Evolutionary conservation across 1,140 invertebrate genomes (phyloP), one percentile per base, ranked within the genome.

Genomic region (Bombus polaris): DNA sequence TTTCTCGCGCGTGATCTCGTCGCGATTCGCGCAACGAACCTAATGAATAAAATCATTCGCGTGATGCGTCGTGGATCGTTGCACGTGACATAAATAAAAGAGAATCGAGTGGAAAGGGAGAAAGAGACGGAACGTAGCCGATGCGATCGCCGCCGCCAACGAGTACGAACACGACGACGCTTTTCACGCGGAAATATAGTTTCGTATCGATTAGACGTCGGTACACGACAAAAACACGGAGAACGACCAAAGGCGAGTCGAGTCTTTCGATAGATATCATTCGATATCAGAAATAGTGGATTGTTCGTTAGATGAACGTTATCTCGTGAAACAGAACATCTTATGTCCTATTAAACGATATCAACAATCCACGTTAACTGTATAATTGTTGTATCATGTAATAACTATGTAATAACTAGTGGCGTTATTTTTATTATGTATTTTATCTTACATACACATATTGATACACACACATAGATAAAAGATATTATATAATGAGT

Each of bases 31-130:
- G 82, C 74, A 66, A 79, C 82, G 47, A 78, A 57, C 37, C 73
- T 79, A 84, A 84, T 71, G 82, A 84, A 71, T 79, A 85, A 85
- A 85, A 72, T 85, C 77, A 42, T 81, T 73, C 75, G 77, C 77
- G 68, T 72, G 77, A 73, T 85, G 35, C 57, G 70, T 66, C n/a
- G 75, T 37, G 68, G 83, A 80, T 85, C 25, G 70, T 59, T 80
- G 68, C 86, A 87, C 82, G 86, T 87, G 86, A 75, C 70, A 68
- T 59, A 68, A 85, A 85, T 85, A 85, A 85, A 53, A 85, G 44
- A 47, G 65, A 47, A 13, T 22, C 68, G 53, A 25, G 66, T 22
- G 25, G 57, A 32, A 37, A 22, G 32, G 35, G 47, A 42, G 42
- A 74, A 70, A 70, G 53, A 72, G 70, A 72, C 1, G 28, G 39